phyloP scores from a whole-genome alignment of 1,140 invertebrate genomes.

The Oscheius sp. region DNA sequence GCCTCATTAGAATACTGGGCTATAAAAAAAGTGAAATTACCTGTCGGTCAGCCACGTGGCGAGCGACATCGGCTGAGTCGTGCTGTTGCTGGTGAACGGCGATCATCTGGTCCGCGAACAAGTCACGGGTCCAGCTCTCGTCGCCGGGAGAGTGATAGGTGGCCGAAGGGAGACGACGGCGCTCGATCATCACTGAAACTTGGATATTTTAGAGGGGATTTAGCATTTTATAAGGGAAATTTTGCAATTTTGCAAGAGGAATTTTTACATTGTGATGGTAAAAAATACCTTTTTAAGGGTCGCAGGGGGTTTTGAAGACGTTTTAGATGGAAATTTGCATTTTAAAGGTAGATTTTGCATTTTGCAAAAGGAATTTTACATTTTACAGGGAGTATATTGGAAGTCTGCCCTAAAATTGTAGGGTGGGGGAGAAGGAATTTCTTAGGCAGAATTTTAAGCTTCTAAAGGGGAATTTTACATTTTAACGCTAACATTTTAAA shows the following conservation, averaged over 20 bases:
- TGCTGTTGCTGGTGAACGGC: slow-evolving; percentile 40
- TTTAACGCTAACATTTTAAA: too few relatives aligned
- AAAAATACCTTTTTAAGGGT: background rate
- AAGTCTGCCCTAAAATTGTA: too few relatives aligned
- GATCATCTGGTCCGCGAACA: slow-evolving; percentile 28
- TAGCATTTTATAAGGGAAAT: too few relatives aligned
- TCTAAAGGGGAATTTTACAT: too few relatives aligned
- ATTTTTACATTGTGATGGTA: background rate
- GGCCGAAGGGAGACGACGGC: slow-evolving; percentile 22
- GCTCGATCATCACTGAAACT: slow-evolving; percentile 16
- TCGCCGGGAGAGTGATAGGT: slow-evolving; percentile 22
- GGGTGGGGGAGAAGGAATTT: too few relatives aligned
- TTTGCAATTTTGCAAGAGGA: background rate
- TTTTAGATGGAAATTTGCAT: too few relatives aligned
- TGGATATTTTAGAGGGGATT: background rate
- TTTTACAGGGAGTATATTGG: too few relatives aligned
- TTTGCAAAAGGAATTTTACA: too few relatives aligned
- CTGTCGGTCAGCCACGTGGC: slow-evolving; percentile 41
- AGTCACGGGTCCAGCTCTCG: slow-evolving; percentile 22
- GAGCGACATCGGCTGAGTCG: slow-evolving; percentile 41
- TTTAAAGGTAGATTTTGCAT: too few relatives aligned
- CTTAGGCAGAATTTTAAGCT: too few relatives aligned
- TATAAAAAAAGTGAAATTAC: background rate
- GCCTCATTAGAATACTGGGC: background rate
- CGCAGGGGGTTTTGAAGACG: too few relatives aligned